Conservation (phyloP, 2,797 vertebrate species). For the Catostomus latipinnis region DNA sequence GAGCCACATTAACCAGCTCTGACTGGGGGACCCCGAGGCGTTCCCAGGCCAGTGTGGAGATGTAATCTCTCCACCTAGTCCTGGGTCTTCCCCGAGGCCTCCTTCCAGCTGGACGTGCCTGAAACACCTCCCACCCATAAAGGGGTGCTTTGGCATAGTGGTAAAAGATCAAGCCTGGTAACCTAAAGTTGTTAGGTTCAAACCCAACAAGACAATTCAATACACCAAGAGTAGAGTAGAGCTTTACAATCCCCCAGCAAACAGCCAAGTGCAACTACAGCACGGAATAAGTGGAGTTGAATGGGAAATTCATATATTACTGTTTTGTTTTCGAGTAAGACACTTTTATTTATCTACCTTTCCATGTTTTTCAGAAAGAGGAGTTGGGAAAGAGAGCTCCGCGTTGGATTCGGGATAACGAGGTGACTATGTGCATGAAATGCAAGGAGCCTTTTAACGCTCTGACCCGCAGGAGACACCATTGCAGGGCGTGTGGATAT, state of each 20-base stretch:
- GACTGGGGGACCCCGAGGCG: no score
- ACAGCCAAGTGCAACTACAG: not conserved
- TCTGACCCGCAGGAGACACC: conserved; percentile 85
- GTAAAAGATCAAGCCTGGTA: no score
- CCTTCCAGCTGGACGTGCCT: no score
- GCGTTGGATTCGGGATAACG: conserved; percentile 89
- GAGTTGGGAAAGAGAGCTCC: conserved; percentile 88
- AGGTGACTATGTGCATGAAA: conserved; percentile 90
- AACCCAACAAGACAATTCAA: no score
- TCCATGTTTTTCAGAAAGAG: conserved; percentile 60
- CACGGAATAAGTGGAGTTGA: not conserved
- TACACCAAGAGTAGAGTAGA: no score
- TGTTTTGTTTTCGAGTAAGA: not conserved
- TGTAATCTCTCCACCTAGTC: no score
- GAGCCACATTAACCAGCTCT: no score
- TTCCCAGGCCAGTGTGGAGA: no score
- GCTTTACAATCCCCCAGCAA: not conserved
- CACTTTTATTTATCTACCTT: not conserved
- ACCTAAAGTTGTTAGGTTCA: no score
- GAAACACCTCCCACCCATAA: no score
- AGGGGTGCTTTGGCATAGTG: no score
- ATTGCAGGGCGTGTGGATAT: conserved; percentile 89
- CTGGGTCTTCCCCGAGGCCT: no score
- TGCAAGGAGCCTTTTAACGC: conserved; percentile 87
- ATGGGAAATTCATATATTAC: not conserved